Evolutionary conservation across 2,797 vertebrate genomes (phyloP).

Genomic region (Malurus splendens): DNA sequence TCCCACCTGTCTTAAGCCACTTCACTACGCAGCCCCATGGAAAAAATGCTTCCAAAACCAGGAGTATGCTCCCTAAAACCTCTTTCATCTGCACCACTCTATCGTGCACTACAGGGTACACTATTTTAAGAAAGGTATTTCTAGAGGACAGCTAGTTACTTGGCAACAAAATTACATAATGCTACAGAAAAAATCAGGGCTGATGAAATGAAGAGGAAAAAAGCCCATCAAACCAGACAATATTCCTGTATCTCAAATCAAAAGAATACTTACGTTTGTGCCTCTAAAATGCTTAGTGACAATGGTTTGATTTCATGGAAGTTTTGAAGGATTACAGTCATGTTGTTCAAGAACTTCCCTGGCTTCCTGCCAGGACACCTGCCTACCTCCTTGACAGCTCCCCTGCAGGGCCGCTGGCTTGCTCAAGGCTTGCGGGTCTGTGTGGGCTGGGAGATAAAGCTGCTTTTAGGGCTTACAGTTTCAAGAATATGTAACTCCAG

Average conservation of each 20-base stretch:
- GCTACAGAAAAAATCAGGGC: background rate
- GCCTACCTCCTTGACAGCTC: background rate
- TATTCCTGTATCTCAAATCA: background rate
- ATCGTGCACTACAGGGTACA: background rate
- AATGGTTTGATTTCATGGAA: background rate
- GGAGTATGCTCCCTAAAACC: background rate
- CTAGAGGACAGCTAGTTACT: background rate
- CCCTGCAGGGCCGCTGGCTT: background rate
- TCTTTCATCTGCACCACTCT: background rate
- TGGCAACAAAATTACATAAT: background rate
- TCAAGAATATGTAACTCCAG: background rate
- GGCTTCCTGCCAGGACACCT: background rate
- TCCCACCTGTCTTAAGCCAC: background rate
- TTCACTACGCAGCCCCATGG: background rate
- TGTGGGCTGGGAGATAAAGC: slow-evolving; percentile 16
- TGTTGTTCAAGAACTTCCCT: background rate
- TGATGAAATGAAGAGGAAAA: background rate
- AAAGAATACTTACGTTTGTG: background rate
- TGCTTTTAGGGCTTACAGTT: background rate
- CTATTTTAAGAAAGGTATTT: background rate
- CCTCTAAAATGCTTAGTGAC: background rate
- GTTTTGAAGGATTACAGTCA: background rate
- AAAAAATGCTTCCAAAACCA: background rate
- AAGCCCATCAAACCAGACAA: background rate
- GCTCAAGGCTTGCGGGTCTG: slow-evolving; percentile 1